phyloP scores from a whole-genome alignment of 2,113 vertebrate genomes.

The Clupea harengus region DNA sequence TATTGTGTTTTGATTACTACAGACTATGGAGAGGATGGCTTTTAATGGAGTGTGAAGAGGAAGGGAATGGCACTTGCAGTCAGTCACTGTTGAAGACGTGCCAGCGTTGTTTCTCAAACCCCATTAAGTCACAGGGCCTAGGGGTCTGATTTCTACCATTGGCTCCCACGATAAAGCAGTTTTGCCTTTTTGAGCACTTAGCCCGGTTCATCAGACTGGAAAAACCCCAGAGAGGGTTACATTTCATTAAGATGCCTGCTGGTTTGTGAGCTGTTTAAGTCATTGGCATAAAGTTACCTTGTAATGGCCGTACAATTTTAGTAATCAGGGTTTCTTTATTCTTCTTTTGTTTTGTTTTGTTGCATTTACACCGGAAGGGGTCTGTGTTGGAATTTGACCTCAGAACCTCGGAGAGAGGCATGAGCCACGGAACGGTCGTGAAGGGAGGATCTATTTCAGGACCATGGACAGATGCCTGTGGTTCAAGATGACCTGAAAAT shows the following conservation, averaged over 20 bases:
- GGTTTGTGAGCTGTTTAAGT: too few relatives aligned
- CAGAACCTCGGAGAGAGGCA: neutral
- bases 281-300: too few relatives aligned
- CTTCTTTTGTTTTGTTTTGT: constrained; percentile 15
- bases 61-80: neutral
- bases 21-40: constrained; percentile 14
- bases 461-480: constrained; percentile 14
- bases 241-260: neutral
- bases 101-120: neutral
- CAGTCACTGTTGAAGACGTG: neutral
- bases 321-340: constrained; percentile 39
- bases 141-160: neutral
- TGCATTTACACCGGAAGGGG: constrained; percentile 51
- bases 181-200: neutral
- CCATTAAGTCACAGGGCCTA: neutral
- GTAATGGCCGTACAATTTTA: neutral
- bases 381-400: neutral
- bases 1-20: constrained; percentile 10
- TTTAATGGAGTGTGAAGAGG: constrained; percentile 2
- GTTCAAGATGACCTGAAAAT: neutral
- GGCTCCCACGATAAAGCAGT: neutral
- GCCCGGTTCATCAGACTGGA: too few relatives aligned
- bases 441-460: constrained; percentile 8
- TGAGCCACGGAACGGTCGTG: neutral
- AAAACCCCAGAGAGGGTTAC: too few relatives aligned